These are phyloP conservation scores for Psittacula cyanocephala DNA, from an alignment of 2,113 vertebrate genomes.

Conservation along the genomic window DNA sequence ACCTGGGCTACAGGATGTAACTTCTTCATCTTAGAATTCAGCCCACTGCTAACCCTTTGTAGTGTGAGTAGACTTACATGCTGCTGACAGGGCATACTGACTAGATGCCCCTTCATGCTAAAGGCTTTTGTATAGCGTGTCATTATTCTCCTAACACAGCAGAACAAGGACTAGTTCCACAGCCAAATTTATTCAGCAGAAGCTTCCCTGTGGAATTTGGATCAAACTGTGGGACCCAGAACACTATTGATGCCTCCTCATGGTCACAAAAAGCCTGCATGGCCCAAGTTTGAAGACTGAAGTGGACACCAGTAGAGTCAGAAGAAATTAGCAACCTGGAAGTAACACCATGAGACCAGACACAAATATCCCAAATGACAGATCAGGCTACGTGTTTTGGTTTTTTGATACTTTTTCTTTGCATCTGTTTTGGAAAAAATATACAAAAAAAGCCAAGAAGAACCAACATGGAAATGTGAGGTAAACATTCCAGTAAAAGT, in stretches of 20 bases:
- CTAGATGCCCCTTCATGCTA: neutral
- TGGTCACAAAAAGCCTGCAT: neutral
- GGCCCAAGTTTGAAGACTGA: neutral
- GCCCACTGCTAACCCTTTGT: neutral
- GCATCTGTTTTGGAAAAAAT: conserved; percentile 77
- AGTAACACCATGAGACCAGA: neutral
- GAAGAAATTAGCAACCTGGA: neutral
- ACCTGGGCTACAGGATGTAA: neutral
- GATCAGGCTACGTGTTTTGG: neutral
- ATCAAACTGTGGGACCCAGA: neutral
- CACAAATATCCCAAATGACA: conserved; percentile 36
- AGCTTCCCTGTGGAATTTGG: neutral
- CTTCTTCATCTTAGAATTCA: neutral
- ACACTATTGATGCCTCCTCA: rapidly evolving
- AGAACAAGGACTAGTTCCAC: neutral
- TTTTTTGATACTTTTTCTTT: conserved; percentile 55
- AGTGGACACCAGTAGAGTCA: neutral
- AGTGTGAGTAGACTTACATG: neutral
- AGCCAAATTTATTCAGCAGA: neutral
- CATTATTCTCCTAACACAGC: neutral
- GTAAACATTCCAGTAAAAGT: conserved; percentile 74
- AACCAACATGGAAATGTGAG: conserved; percentile 69
- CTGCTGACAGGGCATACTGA: neutral
- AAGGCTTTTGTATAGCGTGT: neutral
- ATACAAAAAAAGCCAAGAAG: conserved; percentile 77